Evolutionary conservation across 2,888 invertebrate genomes (phyloP), one percentile per base, ranked within the genome.

Genomic region (Aspidiotus destructor): DNA sequence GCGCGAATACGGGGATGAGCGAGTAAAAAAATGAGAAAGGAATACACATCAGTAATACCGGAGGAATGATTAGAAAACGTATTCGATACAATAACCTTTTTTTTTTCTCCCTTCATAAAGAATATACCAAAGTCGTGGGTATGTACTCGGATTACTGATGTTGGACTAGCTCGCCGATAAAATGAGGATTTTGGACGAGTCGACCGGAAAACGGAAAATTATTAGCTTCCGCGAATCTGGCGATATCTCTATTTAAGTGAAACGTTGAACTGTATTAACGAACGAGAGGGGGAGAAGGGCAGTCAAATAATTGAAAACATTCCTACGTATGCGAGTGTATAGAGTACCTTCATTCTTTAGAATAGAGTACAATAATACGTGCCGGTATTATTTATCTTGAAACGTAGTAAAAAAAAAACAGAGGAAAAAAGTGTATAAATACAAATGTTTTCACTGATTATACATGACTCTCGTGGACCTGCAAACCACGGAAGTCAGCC

Each of bases 381-480:
- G 28, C n/a, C 10, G 48, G 48, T 48, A 13, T 48, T 48, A 48
- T n/a, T 48, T n/a, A n/a, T 48, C 11, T 48, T 48, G n/a, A 6
- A 48, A 48, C 10, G n/a, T 13, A 48, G n/a, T 13, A 48, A 48
- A 48, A 48, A 44, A 13, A 13, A 48, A 48, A 48, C 11, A 13
- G 48, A n/a, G 48, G 48, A 48, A 48, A 48, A 48, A 48, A 48
- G n/a, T 13, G 48, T 11, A 48, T 63, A 67, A 58, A 58, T 67
- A 67, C 67, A 67, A 67, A 67, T 67, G 67, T 67, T 67, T 60
- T 67, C 60, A 58, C 44, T 67, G 58, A 67, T 67, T 67, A 67
- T 67, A 67, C 67, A 58, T 60, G 67, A 67, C 67, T 67, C 42
- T n/a, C 58, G 44, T 42, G 28, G 28, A 28, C 58, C 57, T 42